These are phyloP conservation scores for Phaenicophaeus curvirostris DNA, from an alignment of 2,797 vertebrate species.

Conservation along the genomic window DNA sequence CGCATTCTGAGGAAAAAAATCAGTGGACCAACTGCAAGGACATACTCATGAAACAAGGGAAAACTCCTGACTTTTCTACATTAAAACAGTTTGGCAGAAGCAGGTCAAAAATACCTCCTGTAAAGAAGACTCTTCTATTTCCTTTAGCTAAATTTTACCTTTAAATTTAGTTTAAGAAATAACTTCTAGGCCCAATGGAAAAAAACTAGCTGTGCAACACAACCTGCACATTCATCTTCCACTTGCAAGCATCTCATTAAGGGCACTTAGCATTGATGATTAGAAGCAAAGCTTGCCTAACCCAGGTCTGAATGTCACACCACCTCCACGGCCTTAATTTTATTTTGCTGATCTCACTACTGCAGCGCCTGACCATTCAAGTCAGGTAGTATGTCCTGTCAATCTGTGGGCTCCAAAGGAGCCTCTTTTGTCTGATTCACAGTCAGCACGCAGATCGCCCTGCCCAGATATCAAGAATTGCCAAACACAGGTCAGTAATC, in stretches of 20 bases:
- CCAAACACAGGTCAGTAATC: background rate
- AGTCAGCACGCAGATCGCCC: background rate
- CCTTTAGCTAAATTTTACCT: background rate
- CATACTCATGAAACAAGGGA: background rate
- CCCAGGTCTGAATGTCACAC: background rate
- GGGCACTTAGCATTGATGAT: background rate
- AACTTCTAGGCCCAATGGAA: background rate
- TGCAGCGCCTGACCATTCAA: rapidly evolving
- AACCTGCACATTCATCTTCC: background rate
- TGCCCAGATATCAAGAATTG: background rate
- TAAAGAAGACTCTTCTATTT: background rate
- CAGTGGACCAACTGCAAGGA: background rate
- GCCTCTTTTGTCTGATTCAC: background rate
- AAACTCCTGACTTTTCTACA: background rate
- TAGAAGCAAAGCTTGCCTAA: background rate
- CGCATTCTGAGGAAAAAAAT: background rate
- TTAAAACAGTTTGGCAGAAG: background rate
- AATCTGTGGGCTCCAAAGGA: background rate
- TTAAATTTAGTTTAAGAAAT: background rate
- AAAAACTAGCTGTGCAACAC: background rate
- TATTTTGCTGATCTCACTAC: background rate
- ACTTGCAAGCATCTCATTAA: background rate
- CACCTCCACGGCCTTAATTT: background rate
- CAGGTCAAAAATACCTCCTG: background rate
- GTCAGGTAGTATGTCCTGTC: background rate